Conservation (phyloP, 2,113 vertebrate genomes). For the Mirza zaza region DNA sequence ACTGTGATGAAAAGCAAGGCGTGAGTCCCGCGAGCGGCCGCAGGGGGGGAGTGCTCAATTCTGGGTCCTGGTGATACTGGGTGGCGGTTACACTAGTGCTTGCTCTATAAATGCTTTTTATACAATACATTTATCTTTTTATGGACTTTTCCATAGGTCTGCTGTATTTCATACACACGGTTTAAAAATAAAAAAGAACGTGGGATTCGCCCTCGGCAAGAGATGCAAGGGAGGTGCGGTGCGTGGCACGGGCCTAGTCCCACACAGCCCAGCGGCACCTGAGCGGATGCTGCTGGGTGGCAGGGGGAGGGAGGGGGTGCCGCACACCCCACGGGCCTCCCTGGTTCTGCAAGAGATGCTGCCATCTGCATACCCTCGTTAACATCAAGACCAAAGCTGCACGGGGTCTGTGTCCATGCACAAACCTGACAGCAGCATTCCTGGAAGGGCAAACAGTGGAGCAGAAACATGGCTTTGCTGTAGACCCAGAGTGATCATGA, state of each 20-base stretch:
- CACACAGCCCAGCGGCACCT: background rate
- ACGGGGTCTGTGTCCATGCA: background rate
- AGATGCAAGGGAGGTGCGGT: background rate
- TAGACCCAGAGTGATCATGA: background rate
- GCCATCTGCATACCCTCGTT: background rate
- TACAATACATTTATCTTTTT: background rate
- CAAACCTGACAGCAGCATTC: background rate
- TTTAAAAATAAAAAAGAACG: background rate
- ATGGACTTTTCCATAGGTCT: background rate
- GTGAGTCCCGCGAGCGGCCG: background rate
- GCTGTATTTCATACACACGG: background rate
- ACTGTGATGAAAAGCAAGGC: background rate
- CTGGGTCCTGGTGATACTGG: background rate
- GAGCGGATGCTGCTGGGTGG: background rate
- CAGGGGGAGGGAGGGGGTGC: background rate
- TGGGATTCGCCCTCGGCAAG: background rate
- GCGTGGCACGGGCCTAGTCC: fast-evolving
- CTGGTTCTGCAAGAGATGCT: background rate
- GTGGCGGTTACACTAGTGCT: background rate
- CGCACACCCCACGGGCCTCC: background rate
- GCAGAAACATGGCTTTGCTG: fast-evolving
- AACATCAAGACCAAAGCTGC: background rate
- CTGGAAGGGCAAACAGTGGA: fast-evolving
- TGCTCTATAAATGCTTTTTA: background rate
- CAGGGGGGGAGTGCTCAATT: background rate